phyloP scores from a whole-genome alignment of 2,113 vertebrate species.

The Galemys pyrenaicus region DNA sequence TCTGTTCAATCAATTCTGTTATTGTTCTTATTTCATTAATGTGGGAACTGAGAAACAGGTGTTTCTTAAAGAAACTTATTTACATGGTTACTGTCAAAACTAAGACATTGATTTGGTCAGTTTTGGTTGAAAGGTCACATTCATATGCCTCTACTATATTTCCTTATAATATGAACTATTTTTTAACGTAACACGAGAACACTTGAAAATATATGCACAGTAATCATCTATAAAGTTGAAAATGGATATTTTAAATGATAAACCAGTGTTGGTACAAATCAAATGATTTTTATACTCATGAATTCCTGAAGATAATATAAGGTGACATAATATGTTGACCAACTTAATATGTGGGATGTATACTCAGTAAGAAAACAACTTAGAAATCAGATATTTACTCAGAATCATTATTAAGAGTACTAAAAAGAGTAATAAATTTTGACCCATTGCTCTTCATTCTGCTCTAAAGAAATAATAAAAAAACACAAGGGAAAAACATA shows the following conservation, averaged over 20 bases:
- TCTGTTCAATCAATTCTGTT: neutral
- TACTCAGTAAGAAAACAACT: neutral
- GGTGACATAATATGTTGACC: neutral
- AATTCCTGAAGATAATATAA: neutral
- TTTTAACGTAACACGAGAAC: neutral
- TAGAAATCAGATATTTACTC: neutral
- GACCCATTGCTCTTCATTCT: neutral
- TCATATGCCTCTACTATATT: neutral
- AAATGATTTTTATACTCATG: neutral
- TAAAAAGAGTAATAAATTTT: neutral
- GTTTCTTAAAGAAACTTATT: neutral
- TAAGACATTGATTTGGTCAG: neutral
- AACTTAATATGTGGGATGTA: neutral
- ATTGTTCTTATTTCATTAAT: neutral
- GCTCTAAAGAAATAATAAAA: neutral
- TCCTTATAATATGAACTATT: neutral
- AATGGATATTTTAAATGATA: neutral
- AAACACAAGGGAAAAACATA: neutral
- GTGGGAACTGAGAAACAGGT: neutral
- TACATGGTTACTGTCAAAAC: neutral
- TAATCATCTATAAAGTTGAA: neutral
- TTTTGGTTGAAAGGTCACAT: neutral
- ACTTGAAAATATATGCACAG: neutral
- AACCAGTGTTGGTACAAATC: neutral
- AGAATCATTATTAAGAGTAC: neutral